Evolutionary conservation across 2,113 vertebrate species (phyloP).

Genomic region (Capra hircus): DNA sequence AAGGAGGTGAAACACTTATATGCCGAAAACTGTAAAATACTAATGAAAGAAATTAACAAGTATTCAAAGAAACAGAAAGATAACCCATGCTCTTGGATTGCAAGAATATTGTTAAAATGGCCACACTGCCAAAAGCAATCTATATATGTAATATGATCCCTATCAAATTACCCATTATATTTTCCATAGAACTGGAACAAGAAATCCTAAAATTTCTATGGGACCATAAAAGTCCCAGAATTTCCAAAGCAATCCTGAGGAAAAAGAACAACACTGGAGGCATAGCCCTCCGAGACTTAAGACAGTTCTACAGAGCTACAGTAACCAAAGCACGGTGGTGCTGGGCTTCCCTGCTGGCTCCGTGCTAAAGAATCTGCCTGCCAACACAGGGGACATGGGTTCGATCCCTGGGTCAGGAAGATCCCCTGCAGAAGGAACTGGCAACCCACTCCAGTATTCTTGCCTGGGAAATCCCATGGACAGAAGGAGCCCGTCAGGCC

Average conservation of each 20-base stretch:
- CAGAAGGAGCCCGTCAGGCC: neutral
- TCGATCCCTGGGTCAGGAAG: neutral
- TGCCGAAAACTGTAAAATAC: neutral
- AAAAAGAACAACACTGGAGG: neutral
- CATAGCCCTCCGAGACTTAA: neutral
- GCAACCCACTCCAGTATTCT: neutral
- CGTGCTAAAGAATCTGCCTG: neutral
- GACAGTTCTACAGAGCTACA: neutral
- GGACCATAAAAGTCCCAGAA: neutral
- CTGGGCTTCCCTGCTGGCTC: neutral
- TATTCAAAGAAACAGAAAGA: neutral
- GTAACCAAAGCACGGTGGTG: rapidly evolving
- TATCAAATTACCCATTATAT: neutral
- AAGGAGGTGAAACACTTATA: neutral
- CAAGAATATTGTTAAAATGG: neutral
- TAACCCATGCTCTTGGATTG: neutral
- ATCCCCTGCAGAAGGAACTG: neutral
- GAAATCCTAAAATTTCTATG: neutral
- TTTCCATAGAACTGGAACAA: neutral
- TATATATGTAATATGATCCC: neutral
- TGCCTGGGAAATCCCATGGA: neutral
- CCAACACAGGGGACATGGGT: rapidly evolving
- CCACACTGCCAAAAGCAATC: neutral
- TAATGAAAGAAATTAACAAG: neutral
- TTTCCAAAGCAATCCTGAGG: neutral